A percentile compares a stretch with the other conserved stretches of the same genome.
Conservation (phyloP, 2,888 invertebrate genomes). For the Clistopyga incitator region DNA sequence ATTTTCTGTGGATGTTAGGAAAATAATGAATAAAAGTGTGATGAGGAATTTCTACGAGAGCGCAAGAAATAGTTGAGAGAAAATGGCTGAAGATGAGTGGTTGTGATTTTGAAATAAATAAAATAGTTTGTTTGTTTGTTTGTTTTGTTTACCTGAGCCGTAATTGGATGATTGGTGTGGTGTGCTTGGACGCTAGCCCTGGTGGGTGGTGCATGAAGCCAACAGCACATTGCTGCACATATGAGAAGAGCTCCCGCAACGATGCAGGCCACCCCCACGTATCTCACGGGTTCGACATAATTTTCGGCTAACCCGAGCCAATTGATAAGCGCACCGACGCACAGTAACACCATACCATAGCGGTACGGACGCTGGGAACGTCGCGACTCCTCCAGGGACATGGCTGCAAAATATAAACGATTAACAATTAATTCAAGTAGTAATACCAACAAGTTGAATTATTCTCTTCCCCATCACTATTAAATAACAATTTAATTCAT, state of each 20-base stretch:
- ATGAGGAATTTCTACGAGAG: too few species aligned
- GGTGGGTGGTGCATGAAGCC: constrained; percentile 86
- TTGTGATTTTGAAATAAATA: neutral
- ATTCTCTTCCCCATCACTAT: too few species aligned
- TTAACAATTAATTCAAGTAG: neutral
- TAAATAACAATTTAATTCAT: too few species aligned
- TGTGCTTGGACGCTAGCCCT: constrained; percentile 78
- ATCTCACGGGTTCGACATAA: constrained; percentile 90
- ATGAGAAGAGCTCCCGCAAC: constrained; percentile 90
- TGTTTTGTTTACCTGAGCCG: constrained; percentile 78
- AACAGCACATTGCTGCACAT: constrained; percentile 91
- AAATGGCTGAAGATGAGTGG: neutral
- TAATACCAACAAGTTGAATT: too few species aligned
- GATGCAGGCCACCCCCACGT: constrained; percentile 90
- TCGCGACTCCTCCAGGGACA: constrained; percentile 88
- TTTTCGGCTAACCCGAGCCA: constrained; percentile 91
- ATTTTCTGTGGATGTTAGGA: too few species aligned
- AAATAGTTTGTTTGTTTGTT: too few species aligned
- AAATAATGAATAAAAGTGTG: too few species aligned
- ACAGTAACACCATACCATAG: constrained; percentile 90
- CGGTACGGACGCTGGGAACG: constrained; percentile 90
- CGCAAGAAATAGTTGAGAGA: neutral
- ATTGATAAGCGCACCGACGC: constrained; percentile 90
- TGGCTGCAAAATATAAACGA: constrained; percentile 85
- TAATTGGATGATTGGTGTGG: constrained; percentile 79